Base-by-base conservation (phyloP, 2,113 vertebrate species). In the Chelonoidis abingdonii region DNA sequence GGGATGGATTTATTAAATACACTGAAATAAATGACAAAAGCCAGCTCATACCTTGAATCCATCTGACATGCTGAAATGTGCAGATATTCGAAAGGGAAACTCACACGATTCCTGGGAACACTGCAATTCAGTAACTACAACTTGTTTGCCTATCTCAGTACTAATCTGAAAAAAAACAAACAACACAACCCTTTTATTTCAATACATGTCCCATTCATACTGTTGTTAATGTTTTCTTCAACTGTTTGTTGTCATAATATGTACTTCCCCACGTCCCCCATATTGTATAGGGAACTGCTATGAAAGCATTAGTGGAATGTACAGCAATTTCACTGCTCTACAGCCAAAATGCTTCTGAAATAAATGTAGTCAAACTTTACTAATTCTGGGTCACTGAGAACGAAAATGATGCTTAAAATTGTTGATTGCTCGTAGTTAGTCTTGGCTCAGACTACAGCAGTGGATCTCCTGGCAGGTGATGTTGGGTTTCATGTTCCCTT, bases 91-190 rank as follows among this genome's bases (percentile, higher is more conserved):
- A 89, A 98, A 99, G 25, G 85, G 95, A 54, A 81, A 92, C 9
- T 93, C 86, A 2, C 4, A 29, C 1, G 88, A 75, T 41, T 92
- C 93, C 89, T 12, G 96, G 87, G 84, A 94, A 80, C 98, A 99
- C 91, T 98, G 98, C 69, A 99, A 98, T 96, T 99, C 99, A 89
- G 98, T 49, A 76, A 98, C 93, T 1, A 89, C 93, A 1, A 87
- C 65, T 22, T 96, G 97, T 38, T 80, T 80, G 35, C 9, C 83
- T 85, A 83, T n/a, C 9, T 92, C 80, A 89, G 89, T 76, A 31
- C 72, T 83, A 29, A 88, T 22, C 95, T 98, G 89, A 96, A 65
- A 35, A 8, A 10, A 49, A 49, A 10, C 47, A 82, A 82, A 6
- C 16, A 27, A 3, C 2, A 0, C 2, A 0, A 21, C 3, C 3